A percentile compares a stretch with the other conserved stretches of the same genome.
Evolutionary conservation across 2,113 vertebrate genomes (phyloP).

Genomic region (Athene cunicularia): DNA sequence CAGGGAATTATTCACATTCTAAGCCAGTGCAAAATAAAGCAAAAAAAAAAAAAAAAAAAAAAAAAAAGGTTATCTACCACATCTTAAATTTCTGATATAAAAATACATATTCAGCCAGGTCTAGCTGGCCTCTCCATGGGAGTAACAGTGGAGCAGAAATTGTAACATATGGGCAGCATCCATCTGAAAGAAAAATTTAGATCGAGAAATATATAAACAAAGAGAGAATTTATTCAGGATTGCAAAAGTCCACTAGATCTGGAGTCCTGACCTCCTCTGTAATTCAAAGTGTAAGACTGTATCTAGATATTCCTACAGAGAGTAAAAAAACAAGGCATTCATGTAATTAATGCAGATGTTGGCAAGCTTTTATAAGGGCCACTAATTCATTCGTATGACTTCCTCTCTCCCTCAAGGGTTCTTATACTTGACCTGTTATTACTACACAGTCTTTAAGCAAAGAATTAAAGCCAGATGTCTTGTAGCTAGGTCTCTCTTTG

Average conservation of each 20-base stretch:
- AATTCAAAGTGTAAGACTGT: not conserved
- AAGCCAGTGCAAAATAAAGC: not conserved
- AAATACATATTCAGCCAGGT: not conserved
- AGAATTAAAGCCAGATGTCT: conserved; percentile 52
- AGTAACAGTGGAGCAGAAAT: not conserved
- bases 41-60: not conserved
- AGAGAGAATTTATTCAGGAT: not conserved
- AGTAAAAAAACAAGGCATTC: not conserved
- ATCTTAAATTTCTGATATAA: not conserved
- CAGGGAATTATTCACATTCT: not conserved
- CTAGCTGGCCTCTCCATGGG: not conserved
- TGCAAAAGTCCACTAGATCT: not conserved
- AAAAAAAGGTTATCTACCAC: not conserved
- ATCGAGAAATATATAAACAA: not conserved
- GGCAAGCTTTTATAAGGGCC: conserved; percentile 7
- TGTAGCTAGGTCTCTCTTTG: not conserved
- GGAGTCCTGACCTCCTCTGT: not conserved
- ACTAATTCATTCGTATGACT: conserved; percentile 40
- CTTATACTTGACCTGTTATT: conserved; percentile 49
- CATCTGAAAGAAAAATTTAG: not conserved
- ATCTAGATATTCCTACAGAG: not conserved
- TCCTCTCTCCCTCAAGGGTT: conserved; percentile 44
- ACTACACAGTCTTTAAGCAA: not conserved
- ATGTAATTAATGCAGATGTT: conserved; percentile 39
- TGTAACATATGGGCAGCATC: not conserved